Conservation (phyloP, 1,140 invertebrate genomes). For the Phenacoccus solenopsis region DNA sequence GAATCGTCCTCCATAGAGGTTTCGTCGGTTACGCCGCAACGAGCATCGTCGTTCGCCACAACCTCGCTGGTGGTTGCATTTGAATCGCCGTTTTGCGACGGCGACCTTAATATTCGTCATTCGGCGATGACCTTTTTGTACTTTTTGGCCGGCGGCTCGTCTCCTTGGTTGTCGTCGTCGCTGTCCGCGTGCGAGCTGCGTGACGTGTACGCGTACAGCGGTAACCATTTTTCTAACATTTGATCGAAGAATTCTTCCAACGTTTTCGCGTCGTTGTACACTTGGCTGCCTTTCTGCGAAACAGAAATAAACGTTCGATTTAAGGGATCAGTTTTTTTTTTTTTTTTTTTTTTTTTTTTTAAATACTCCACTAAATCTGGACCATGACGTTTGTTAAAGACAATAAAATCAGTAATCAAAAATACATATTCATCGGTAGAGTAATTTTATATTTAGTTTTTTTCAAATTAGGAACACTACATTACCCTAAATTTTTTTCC, state of each 20-base stretch:
- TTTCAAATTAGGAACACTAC: too few relatives aligned
- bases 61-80: not conserved
- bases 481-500: too few relatives aligned
- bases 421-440: too few relatives aligned
- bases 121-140: not conserved
- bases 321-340: too few relatives aligned
- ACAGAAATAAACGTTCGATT: not conserved
- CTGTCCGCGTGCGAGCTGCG: not conserved
- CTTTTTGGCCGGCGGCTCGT: conserved; percentile 5
- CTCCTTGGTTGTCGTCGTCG: not conserved
- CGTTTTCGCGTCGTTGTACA: conserved; percentile 68
- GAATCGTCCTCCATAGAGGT: not conserved
- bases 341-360: too few relatives aligned
- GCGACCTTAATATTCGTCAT: conserved; percentile 3
- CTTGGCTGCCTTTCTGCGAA: conserved; percentile 37
- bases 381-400: too few relatives aligned
- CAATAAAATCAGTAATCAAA: too few relatives aligned
- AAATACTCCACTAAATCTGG: too few relatives aligned
- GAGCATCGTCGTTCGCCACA: too few relatives aligned
- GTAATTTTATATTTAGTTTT: too few relatives aligned
- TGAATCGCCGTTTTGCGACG: not conserved
- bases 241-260: conserved; percentile 76
- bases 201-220: conserved; percentile 29
- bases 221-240: conserved; percentile 64
- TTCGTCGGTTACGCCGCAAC: too few relatives aligned